A percentile compares a stretch with the other conserved stretches of the same genome.
These are phyloP conservation scores for Dasypolia templi DNA, from an alignment of 2,888 invertebrate genomes.

Conservation along the genomic window DNA sequence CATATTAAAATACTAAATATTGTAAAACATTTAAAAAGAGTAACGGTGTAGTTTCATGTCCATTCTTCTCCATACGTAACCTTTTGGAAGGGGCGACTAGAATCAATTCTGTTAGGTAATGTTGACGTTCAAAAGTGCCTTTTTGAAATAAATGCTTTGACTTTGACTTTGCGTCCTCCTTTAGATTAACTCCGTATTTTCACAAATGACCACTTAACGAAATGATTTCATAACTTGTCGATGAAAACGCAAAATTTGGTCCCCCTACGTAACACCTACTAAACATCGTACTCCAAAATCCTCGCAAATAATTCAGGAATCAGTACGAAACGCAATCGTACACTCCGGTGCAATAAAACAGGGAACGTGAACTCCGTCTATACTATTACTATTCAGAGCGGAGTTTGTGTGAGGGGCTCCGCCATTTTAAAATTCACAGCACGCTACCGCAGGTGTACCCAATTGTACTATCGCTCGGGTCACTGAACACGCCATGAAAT, in stretches of 20 bases:
- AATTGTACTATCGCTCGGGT: conserved; percentile 62
- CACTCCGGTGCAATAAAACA: conserved; percentile 61
- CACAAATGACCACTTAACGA: neutral
- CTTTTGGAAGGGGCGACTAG: too few species aligned
- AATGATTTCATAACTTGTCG: neutral
- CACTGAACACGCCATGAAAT: conserved; percentile 63
- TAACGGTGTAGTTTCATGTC: too few species aligned
- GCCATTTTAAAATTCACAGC: conserved; percentile 61
- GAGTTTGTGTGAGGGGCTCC: conserved; percentile 51
- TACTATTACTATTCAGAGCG: conserved; percentile 58
- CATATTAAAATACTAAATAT: too few species aligned
- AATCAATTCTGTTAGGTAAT: too few species aligned
- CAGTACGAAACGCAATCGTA: conserved; percentile 55
- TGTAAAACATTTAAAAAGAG: too few species aligned
- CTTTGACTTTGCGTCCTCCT: too few species aligned
- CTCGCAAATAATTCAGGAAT: conserved; percentile 57
- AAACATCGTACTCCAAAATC: conserved; percentile 5
- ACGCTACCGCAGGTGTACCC: conserved; percentile 60
- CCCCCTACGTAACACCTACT: neutral
- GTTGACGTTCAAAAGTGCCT: too few species aligned
- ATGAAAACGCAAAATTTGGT: neutral
- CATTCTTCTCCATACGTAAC: too few species aligned
- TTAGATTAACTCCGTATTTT: too few species aligned
- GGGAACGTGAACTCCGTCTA: conserved; percentile 31
- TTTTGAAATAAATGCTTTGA: too few species aligned